Evolutionary conservation across 2,113 vertebrate genomes (phyloP).

Genomic region (Ageneiosus marmoratus): DNA sequence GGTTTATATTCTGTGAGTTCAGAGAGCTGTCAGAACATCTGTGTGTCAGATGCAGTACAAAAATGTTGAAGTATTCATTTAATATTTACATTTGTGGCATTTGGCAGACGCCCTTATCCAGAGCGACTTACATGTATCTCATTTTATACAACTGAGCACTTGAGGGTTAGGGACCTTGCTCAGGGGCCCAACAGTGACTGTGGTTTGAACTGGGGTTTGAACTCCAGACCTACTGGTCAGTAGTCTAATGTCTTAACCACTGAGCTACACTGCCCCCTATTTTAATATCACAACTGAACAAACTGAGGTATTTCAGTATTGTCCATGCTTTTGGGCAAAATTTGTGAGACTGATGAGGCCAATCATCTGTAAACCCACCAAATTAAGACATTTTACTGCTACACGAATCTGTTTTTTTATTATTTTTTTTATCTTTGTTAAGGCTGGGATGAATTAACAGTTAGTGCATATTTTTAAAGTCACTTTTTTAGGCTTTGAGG

Average conservation of each 20-base stretch:
- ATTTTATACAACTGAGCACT: too few relatives aligned
- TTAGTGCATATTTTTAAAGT: conserved; percentile 13
- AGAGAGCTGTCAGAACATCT: neutral
- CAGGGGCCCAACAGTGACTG: too few relatives aligned
- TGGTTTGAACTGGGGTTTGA: too few relatives aligned
- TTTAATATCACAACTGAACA: neutral
- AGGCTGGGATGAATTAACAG: neutral
- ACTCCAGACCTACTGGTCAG: too few relatives aligned
- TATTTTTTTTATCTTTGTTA: too few relatives aligned
- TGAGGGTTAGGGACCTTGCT: too few relatives aligned
- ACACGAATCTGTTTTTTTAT: neutral
- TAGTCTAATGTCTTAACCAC: too few relatives aligned
- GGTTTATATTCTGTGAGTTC: neutral
- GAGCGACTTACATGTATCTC: too few relatives aligned
- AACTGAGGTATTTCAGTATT: neutral
- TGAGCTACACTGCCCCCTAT: too few relatives aligned
- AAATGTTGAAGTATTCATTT: neutral
- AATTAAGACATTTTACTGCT: neutral
- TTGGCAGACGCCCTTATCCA: too few relatives aligned
- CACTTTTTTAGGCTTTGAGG: conserved; percentile 16
- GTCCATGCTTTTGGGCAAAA: neutral
- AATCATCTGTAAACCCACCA: neutral
- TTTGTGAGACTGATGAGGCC: neutral
- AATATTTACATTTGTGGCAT: too few relatives aligned
- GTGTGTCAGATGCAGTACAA: neutral